Base-by-base conservation (phyloP, 2,888 invertebrate genomes). In the Limnephilus rhombicus region DNA sequence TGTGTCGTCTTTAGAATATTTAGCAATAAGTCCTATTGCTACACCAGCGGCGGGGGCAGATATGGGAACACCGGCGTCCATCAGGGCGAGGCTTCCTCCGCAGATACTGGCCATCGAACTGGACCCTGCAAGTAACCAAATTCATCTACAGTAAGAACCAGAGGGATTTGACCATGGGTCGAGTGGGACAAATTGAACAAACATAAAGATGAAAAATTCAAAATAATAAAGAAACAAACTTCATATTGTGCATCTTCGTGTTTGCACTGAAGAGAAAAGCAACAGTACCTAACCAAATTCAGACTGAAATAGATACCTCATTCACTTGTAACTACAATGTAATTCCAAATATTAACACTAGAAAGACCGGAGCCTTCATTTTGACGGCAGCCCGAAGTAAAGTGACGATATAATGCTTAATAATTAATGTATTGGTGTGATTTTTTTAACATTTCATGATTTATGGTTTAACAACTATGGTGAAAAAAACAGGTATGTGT, bases 101-200 rank as follows among this genome's bases (percentile, higher is more conserved):
- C 99, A 99, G 9, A 99, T 98, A 31, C 99, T 98, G 31, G 99
- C 99, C 99, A 99, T 99, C 0, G 99, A 99, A 91, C 99, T 99
- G 0, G 99, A 99, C 0, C 99, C 98, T 98, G 95, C 87, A 94
- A 94, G 92, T 45, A 86, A 88, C 85, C 24, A 68, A n/a, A 68
- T 68, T 68, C 24, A n/a, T 68, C 24, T 24, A 24, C 68, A 68
- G 24, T 9, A 68, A n/a, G n/a, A n/a, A 68, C 68, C 82, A 37
- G 18, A 0, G 0, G 7, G 68, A n/a, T 24, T 68, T n/a, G 68
- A 24, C 68, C 68, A 24, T 2, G 24, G 53, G 18, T 68, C 24
- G 15, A 68, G 24, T n/a, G 9, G 18, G 45, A n/a, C 34, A 45
- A 45, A 45, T 45, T 41, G 5, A 80, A 89, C 41, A 90, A 86